Conservation (phyloP, 2,113 vertebrate genomes). For the Rostratula benghalensis region DNA sequence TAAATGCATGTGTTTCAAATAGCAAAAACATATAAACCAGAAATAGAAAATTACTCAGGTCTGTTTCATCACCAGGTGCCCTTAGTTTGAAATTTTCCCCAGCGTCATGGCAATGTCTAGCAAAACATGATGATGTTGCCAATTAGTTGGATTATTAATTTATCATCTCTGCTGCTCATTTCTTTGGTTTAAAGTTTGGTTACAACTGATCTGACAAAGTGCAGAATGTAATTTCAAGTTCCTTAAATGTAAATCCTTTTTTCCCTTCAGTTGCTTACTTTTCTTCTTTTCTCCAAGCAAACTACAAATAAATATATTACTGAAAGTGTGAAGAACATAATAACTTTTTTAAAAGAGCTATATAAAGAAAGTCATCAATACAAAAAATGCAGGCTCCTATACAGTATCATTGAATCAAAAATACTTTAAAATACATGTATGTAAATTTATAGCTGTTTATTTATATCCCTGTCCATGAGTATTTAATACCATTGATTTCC, state of each 20-base stretch:
- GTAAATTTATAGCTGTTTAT: neutral
- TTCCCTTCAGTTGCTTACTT: neutral
- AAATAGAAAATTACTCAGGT: neutral
- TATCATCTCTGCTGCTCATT: neutral
- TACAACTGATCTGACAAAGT: neutral
- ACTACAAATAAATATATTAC: neutral
- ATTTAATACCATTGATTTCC: slow-evolving; percentile 55
- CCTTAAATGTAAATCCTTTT: neutral
- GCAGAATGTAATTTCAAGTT: neutral
- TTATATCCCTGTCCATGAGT: neutral
- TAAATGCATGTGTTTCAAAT: slow-evolving; percentile 3
- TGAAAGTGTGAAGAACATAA: neutral
- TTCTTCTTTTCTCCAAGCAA: neutral
- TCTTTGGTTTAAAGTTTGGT: neutral
- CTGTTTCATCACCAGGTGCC: neutral
- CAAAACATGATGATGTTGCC: neutral
- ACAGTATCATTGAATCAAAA: neutral
- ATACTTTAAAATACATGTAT: neutral
- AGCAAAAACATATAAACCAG: neutral
- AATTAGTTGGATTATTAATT: neutral
- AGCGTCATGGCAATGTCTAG: neutral
- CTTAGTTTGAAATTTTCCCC: neutral
- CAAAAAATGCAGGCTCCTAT: neutral
- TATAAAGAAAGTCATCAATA: neutral
- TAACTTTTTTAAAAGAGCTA: neutral